Evolutionary conservation across 1,140 invertebrate species (phyloP).

Genomic region (Harlomillsia oculata): DNA sequence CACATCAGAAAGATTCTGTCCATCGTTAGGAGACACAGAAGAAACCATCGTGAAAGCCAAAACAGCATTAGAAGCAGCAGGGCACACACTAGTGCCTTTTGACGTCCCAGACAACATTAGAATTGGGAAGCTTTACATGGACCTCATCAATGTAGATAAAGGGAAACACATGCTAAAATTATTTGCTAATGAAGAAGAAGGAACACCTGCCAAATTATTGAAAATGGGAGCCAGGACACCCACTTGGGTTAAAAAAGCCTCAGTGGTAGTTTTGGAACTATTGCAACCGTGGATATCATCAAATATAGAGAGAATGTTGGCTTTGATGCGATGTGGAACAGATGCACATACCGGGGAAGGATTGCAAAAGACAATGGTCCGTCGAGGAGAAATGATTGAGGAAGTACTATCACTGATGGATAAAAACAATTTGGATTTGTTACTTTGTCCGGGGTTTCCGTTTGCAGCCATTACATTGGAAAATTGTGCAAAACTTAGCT

Average conservation of each 20-base stretch:
- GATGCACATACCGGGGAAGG: background rate
- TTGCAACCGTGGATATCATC: background rate
- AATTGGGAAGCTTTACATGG: conserved; percentile 6
- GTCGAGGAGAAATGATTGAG: conserved; percentile 5
- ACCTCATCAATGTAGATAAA: background rate
- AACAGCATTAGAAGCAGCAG: conserved; percentile 6
- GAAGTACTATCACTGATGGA: conserved; percentile 3
- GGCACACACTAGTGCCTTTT: conserved; percentile 18
- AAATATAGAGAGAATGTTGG: background rate
- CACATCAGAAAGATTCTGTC: conserved; percentile 16
- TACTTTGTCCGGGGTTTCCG: conserved; percentile 13
- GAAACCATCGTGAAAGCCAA: conserved; percentile 20
- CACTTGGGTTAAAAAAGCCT: background rate
- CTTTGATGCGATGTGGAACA: background rate
- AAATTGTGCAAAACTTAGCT: background rate
- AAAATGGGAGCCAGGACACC: background rate
- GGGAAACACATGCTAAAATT: background rate
- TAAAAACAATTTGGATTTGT: conserved; percentile 3
- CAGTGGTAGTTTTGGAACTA: background rate
- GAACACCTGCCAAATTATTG: background rate
- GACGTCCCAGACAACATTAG: background rate
- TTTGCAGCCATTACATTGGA: conserved; percentile 8
- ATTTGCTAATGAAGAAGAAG: conserved; percentile 1
- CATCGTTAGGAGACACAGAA: conserved; percentile 19
- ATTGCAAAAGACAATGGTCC: conserved; percentile 3